phyloP scores from a whole-genome alignment of 2,113 vertebrate species.

The Esox niger region DNA sequence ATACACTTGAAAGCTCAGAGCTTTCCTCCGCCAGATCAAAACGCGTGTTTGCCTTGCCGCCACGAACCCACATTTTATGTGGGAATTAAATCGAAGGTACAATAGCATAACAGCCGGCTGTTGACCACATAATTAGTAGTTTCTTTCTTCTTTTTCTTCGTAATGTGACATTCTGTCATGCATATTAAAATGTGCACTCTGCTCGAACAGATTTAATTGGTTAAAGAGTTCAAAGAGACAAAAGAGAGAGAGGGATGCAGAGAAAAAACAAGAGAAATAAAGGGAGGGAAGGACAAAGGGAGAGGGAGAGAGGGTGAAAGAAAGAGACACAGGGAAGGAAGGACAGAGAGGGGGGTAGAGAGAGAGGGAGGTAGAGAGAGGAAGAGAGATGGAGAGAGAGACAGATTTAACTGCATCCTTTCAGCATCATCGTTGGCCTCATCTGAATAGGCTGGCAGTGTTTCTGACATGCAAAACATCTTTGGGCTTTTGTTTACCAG shows the following conservation, averaged over 20 bases:
- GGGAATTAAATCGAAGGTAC: conserved; percentile 52
- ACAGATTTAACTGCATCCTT: background rate
- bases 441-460: conserved; percentile 52
- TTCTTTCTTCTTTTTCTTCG: conserved; percentile 32
- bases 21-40: conserved; percentile 52
- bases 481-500: conserved; percentile 59
- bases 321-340: background rate
- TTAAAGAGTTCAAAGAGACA: conserved; percentile 63
- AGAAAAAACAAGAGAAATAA: background rate
- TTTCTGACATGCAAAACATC: conserved; percentile 50
- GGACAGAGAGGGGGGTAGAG: background rate
- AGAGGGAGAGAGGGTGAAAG: background rate
- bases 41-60: conserved; percentile 39
- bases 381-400: conserved; percentile 1
- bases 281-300: background rate
- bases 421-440: conserved; percentile 38
- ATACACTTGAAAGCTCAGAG: conserved; percentile 62
- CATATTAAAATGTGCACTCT: conserved; percentile 62
- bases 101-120: conserved; percentile 48
- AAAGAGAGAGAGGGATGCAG: conserved; percentile 31
- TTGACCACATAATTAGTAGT: conserved; percentile 64
- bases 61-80: conserved; percentile 58
- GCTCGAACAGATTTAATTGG: conserved; percentile 68
- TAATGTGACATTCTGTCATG: conserved; percentile 62
- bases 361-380: conserved; percentile 22